These are phyloP conservation scores for Lycaon pictus DNA, from an alignment of 2,113 vertebrate species.

Conservation along the genomic window DNA sequence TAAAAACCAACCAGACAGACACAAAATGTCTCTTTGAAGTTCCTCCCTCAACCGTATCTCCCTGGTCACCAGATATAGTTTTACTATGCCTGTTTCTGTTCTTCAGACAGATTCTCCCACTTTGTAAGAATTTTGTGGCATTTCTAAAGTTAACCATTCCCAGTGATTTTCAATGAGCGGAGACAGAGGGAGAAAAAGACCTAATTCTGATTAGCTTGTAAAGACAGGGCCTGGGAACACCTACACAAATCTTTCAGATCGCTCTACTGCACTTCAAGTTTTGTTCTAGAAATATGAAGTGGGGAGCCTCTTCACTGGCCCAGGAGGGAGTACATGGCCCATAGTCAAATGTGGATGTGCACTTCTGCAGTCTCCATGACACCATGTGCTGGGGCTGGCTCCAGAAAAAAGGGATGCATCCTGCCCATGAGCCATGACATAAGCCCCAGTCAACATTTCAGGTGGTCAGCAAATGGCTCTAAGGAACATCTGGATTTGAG, in stretches of 20 bases:
- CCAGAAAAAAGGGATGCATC: not conserved
- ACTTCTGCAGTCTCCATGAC: not conserved
- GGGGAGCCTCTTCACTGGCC: not conserved
- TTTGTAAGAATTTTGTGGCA: not conserved
- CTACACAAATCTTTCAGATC: not conserved
- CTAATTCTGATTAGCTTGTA: not conserved
- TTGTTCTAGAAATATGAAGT: not conserved
- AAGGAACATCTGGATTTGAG: slow-evolving; percentile 55
- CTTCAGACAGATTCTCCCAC: not conserved
- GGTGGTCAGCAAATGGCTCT: slow-evolving; percentile 40
- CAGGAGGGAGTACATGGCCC: not conserved
- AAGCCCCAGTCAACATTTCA: slow-evolving; percentile 14
- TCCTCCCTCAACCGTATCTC: not conserved
- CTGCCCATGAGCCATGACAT: not conserved
- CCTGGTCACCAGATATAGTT: not conserved
- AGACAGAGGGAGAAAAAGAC: not conserved
- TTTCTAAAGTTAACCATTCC: not conserved
- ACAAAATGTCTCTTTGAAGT: not conserved
- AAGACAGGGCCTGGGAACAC: not conserved
- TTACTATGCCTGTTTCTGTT: not conserved
- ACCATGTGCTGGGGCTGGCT: not conserved
- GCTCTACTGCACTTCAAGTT: not conserved
- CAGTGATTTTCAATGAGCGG: not conserved
- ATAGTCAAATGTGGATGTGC: not conserved
- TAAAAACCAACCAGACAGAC: not conserved